Evolutionary conservation across 2,888 invertebrate genomes (phyloP), one percentile per base, ranked within the genome.

Genomic region (Drosophila vallismaia): DNA sequence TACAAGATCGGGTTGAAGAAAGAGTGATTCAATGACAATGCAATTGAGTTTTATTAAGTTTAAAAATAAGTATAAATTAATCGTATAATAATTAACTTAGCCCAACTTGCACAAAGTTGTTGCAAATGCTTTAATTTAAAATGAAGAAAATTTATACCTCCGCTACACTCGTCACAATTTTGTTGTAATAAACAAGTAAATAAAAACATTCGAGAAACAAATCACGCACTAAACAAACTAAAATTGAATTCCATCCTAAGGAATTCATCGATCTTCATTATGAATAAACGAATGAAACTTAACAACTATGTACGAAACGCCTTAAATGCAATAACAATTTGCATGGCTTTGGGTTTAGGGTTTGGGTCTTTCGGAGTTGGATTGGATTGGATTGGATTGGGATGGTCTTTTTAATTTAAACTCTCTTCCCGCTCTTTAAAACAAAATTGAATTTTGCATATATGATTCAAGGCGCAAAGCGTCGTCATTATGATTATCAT

Each of bases 371-470:
- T 33, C 12, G 28, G 52, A 38, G 46, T 46, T 19, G 5, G 45
- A 38, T 46, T 19, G 5, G 19, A 2, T 19, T 19, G 19, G 45
- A 38, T 46, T 19, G 5, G 19, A 44, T 52, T 26, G 44, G 8
- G 55, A 49, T 48, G 76, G 81, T 83, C 86, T 85, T 81, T 79
- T 79, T 56, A 38, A 60, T 66, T 75, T 56, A 49, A 66, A 72
- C 66, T 68, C 67, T 55, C 50, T 58, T 66, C 26, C 38, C 56
- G 51, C 36, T 60, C 51, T 68, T 67, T 10, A 60, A 76, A 69
- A 79, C 80, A 83, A 82, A 83, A 83, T 86, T 83, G 19, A 78
- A 83, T 83, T 83, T 86, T 86, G 81, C 79, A 56, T 56, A 70
- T 29, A 70, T 36, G 36, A 51, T 51, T 55, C 26, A 50, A 38